These are phyloP conservation scores for Melanotaenia nigrans DNA, from an alignment of 2,797 vertebrate genomes.

Conservation along the genomic window DNA sequence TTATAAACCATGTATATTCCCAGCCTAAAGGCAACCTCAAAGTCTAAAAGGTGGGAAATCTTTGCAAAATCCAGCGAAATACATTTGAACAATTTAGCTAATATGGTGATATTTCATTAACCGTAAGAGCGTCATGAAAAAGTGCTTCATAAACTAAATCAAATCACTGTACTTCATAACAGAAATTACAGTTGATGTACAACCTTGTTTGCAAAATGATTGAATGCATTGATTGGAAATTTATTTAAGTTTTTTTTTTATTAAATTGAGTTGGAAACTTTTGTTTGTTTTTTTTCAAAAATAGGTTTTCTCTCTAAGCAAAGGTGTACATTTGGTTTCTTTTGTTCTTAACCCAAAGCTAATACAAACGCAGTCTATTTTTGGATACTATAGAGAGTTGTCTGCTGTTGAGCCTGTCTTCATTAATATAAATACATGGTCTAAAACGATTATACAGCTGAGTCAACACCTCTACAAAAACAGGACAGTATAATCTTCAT, in stretches of 20 bases:
- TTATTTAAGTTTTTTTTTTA: not conserved
- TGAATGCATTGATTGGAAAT: not conserved
- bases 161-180: not conserved
- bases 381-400: not conserved
- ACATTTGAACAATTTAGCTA: not conserved
- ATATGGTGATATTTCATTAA: not conserved
- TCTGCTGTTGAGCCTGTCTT: not conserved
- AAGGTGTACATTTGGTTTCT: not conserved
- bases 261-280: not conserved
- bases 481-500: not conserved
- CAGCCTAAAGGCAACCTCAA: not conserved
- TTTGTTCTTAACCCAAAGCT: not conserved
- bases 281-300: not conserved
- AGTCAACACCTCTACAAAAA: slow-evolving; percentile 1
- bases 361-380: not conserved
- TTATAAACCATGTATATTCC: not conserved
- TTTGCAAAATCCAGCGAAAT: not conserved
- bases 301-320: not conserved
- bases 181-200: not conserved
- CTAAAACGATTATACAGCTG: not conserved
- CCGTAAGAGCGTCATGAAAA: not conserved
- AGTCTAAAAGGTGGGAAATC: not conserved
- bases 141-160: not conserved
- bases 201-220: not conserved
- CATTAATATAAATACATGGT: slow-evolving; percentile 3